phyloP scores from a whole-genome alignment of 2,113 vertebrate species.

The Acanthochromis polyacanthus region DNA sequence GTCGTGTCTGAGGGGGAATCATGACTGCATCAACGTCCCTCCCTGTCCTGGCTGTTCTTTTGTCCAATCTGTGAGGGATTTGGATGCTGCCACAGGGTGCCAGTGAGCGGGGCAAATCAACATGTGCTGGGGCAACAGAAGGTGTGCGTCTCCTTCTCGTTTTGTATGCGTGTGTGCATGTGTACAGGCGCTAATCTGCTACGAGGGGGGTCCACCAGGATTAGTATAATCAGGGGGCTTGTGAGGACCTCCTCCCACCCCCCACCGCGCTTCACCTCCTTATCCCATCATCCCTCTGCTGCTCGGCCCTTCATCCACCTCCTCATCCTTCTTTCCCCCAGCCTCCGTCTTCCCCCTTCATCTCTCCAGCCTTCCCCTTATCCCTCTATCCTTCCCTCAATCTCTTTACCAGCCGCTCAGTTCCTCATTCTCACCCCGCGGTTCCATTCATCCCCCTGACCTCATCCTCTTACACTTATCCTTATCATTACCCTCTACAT shows the following conservation, averaged over 20 bases:
- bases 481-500: slow-evolving; percentile 75
- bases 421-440: slow-evolving; percentile 53
- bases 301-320: slow-evolving; percentile 44
- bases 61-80: slow-evolving; percentile 64
- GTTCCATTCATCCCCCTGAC: slow-evolving; percentile 66
- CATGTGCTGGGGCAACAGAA: slow-evolving; percentile 72
- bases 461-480: slow-evolving; percentile 76
- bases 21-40: slow-evolving; percentile 5
- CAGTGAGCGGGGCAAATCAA: slow-evolving; percentile 69
- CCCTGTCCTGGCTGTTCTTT: slow-evolving; percentile 29
- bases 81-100: slow-evolving; percentile 43
- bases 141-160: slow-evolving; percentile 37
- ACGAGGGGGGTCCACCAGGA: slow-evolving; percentile 74
- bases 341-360: slow-evolving; percentile 48
- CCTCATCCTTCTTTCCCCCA: slow-evolving; percentile 43
- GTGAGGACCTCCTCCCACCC: slow-evolving; percentile 43
- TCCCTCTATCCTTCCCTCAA: slow-evolving; percentile 60
- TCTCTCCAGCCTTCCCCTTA: slow-evolving; percentile 49
- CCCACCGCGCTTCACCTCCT: slow-evolving; percentile 51
- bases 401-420: slow-evolving; percentile 48
- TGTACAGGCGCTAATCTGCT: slow-evolving; percentile 67
- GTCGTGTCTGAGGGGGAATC: not conserved
- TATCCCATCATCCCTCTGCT: slow-evolving; percentile 65
- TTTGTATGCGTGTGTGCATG: slow-evolving; percentile 40
- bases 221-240: slow-evolving; percentile 80